Percentiles rank a stretch among this genome's conserved stretches.
These are phyloP conservation scores for Acanthosepion lycidas DNA, from an alignment of 2,888 invertebrate species.

Conservation along the genomic window DNA sequence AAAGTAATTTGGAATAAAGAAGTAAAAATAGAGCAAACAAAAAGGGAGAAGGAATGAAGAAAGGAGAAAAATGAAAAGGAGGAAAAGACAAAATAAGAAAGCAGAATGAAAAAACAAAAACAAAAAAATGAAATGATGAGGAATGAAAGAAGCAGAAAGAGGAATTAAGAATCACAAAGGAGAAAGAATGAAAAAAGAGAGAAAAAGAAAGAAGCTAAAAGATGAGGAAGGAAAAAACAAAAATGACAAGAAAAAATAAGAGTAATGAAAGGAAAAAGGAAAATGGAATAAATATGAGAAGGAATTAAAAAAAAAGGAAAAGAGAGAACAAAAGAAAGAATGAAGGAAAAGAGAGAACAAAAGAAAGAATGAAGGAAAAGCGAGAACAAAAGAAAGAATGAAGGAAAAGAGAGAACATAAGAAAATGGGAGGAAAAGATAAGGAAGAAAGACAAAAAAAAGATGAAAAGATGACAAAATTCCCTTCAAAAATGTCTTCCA, in stretches of 20 bases:
- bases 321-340: background rate
- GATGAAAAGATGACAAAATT: background rate
- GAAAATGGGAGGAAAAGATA: background rate
- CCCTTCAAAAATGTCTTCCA: background rate
- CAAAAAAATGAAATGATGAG: no score
- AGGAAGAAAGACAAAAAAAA: background rate
- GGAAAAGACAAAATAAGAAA: background rate
- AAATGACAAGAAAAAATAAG: background rate
- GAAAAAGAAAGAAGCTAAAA: background rate
- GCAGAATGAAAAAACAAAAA: background rate
- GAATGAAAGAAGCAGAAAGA: background rate
- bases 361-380: background rate
- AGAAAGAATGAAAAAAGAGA: background rate
- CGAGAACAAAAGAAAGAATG: background rate
- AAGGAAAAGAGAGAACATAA: background rate
- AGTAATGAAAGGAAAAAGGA: background rate
- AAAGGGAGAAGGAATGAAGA: no score
- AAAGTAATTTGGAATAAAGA: no score
- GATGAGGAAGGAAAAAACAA: background rate
- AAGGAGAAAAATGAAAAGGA: background rate
- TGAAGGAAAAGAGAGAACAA: background rate
- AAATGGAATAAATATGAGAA: background rate
- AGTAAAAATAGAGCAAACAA: no score
- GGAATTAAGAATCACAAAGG: background rate
- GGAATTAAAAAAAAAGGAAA: background rate